These are phyloP conservation scores for Nemapogon koenigi DNA, from an alignment of 2,888 invertebrate species.

Conservation along the genomic window DNA sequence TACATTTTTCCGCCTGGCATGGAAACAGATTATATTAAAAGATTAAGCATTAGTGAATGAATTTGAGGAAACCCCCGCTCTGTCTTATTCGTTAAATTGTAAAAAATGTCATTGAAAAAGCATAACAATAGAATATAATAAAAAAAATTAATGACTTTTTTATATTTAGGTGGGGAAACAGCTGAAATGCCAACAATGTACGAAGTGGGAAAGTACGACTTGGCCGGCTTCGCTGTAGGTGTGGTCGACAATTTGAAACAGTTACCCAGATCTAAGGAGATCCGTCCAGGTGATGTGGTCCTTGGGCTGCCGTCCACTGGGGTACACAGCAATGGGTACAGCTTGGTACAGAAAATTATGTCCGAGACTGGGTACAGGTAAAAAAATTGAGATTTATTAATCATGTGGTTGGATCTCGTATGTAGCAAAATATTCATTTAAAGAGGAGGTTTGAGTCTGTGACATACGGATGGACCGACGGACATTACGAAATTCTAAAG, in stretches of 20 bases:
- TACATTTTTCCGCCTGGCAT: no score
- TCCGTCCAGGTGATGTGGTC: slow-evolving; percentile 78
- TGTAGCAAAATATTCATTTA: neutral
- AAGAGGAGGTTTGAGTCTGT: no score
- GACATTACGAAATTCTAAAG: no score
- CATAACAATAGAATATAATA: no score
- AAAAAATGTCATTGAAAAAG: no score
- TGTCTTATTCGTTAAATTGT: no score
- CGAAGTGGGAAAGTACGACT: slow-evolving; percentile 84
- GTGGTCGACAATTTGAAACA: slow-evolving; percentile 78
- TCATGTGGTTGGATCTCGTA: neutral
- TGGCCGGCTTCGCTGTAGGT: slow-evolving; percentile 96
- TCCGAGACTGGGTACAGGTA: slow-evolving; percentile 67
- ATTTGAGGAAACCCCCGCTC: no score
- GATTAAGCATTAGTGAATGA: no score
- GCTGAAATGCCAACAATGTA: slow-evolving; percentile 98
- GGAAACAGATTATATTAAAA: no score
- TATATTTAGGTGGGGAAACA: slow-evolving; percentile 95
- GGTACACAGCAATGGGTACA: slow-evolving; percentile 94
- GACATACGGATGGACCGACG: neutral
- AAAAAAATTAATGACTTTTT: no score
- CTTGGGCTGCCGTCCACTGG: slow-evolving; percentile 90
- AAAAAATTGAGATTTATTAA: no score
- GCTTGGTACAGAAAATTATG: slow-evolving; percentile 83
- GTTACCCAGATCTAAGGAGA: slow-evolving; percentile 72